A percentile compares a stretch with the other conserved stretches of the same genome.
phyloP scores from a whole-genome alignment of 1,140 invertebrate genomes.

The Helicoverpa armigera region DNA sequence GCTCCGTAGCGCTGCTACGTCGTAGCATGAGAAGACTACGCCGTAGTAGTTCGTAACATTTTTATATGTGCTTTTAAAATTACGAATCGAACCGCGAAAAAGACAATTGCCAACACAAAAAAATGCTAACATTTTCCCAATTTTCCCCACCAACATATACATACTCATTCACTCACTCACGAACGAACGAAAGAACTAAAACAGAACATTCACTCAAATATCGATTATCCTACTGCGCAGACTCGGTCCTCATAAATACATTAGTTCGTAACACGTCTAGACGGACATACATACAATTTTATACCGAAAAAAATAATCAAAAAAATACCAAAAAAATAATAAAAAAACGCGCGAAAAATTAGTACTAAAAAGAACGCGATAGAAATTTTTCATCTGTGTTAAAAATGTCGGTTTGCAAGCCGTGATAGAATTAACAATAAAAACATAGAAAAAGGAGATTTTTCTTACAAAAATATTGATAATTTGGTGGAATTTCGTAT shows the following conservation, averaged over 20 bases:
- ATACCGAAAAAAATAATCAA: background rate
- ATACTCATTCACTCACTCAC: background rate
- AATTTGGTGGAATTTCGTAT: constrained; percentile 11
- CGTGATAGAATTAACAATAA: too few species aligned
- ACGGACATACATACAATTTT: background rate
- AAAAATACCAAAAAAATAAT: background rate
- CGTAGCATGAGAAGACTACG: too few species aligned
- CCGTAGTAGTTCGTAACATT: too few species aligned
- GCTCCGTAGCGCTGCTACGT: too few species aligned
- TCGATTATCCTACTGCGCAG: background rate
- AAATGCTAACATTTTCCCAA: background rate
- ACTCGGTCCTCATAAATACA: background rate
- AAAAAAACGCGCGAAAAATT: too few species aligned
- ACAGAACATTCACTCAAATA: background rate
- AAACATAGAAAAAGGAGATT: too few species aligned
- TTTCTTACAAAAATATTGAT: background rate
- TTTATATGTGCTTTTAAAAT: too few species aligned
- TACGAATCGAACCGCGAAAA: too few species aligned
- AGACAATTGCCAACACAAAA: background rate
- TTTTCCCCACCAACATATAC: background rate
- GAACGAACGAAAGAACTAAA: background rate
- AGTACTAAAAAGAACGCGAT: too few species aligned
- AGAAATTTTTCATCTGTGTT: too few species aligned
- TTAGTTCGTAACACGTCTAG: background rate
- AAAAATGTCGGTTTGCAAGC: too few species aligned